phyloP scores from a whole-genome alignment of 1,140 invertebrate species.

The Ceratina japonica region DNA sequence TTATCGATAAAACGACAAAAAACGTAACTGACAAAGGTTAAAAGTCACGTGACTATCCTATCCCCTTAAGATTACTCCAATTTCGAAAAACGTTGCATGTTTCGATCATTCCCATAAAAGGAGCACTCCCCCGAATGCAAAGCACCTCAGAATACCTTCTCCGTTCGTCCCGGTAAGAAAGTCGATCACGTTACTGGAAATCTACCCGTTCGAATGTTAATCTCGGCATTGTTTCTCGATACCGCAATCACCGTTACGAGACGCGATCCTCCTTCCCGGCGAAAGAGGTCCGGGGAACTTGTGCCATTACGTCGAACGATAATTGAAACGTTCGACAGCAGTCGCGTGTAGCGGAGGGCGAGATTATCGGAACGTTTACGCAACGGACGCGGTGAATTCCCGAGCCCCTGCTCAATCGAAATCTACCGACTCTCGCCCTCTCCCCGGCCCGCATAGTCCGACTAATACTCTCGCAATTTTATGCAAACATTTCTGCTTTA shows the following conservation, averaged over 20 bases:
- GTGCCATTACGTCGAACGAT: not conserved
- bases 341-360: not conserved
- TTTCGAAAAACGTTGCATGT: no score
- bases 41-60: no score
- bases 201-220: not conserved
- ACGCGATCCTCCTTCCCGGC: not conserved
- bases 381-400: not conserved
- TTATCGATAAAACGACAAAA: no score
- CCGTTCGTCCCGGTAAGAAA: not conserved
- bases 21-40: no score
- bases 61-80: no score
- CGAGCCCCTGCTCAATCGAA: not conserved
- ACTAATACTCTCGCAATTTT: slow-evolving; percentile 10
- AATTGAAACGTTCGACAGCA: slow-evolving; percentile 25
- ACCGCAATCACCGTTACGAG: slow-evolving; percentile 11
- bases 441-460: not conserved
- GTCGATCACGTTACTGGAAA: slow-evolving; percentile 9
- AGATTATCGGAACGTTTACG: slow-evolving; percentile 11
- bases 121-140: not conserved
- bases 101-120: not conserved
- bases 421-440: not conserved
- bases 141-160: not conserved
- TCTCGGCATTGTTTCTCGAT: slow-evolving; percentile 19
- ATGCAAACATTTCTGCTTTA: not conserved
- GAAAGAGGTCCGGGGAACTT: not conserved